Base-by-base conservation (phyloP, 2,888 invertebrate genomes). In the Oithona nana region DNA sequence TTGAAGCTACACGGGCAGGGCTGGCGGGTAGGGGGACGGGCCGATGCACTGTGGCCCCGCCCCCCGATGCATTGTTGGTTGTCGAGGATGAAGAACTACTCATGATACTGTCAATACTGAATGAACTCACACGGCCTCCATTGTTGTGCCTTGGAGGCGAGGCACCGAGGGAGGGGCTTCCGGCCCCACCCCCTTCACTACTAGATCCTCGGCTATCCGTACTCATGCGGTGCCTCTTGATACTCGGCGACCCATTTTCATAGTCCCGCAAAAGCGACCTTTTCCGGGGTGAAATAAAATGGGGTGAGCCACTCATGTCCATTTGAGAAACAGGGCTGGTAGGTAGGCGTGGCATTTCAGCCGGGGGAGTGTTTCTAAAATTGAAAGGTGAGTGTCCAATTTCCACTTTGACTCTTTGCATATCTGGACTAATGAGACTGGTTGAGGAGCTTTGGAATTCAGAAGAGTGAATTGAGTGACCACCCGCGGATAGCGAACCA, bases 341-440 rank as follows among this genome's bases (percentile, higher is more conserved):
- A 16, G 39, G 39, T 6, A 39, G 39, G 39, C 39, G 39, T 39
- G 39, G 39, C 39, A 39, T 39, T 6, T 39, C 39, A 16, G 39
- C 39, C 39, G 39, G 8, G n/a, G n/a, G n/a, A n/a, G n/a, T n/a
- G n/a, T n/a, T n/a, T 16, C 39, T 39, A 16, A 11, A 39, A 16
- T 39, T 39, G 39, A 39, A 39, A 26, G 49, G 39, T 29, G 29
- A 22, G 48, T 29, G 28, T 49, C 39, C 22, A 26, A 59, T 59
- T 49, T 59, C 59, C 28, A 59, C 50, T 28, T 59, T 59, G 50
- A 59, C 50, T n/a, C 59, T 24, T n/a, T 59, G 31, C 59, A 59
- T 59, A 28, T 59, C 59, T 11, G 59, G 59, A 8, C 22, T 59
- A n/a, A 59, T 16, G 22, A 50, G 49, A 49, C 59, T 59, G 28